A percentile compares a stretch with the other conserved stretches of the same genome.
Evolutionary conservation across 2,113 vertebrate species (phyloP).

Genomic region (Phalacrocorax carbo): DNA sequence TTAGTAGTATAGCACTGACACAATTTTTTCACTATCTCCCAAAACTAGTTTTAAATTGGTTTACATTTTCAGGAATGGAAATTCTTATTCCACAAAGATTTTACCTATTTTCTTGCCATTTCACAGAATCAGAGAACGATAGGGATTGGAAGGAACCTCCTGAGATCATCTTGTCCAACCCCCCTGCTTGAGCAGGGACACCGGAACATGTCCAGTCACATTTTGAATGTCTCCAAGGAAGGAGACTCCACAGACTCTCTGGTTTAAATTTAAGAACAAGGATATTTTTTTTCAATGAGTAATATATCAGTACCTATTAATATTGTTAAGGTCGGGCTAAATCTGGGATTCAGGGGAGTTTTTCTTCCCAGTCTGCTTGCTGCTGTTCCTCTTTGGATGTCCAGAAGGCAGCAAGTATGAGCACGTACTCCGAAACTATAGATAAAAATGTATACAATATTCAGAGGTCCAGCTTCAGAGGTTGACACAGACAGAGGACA

Average conservation of each 20-base stretch:
- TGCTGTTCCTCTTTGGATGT: not conserved
- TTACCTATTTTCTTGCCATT: not conserved
- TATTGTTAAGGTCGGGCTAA: not conserved
- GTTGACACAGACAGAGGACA: not conserved
- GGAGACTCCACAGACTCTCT: no score
- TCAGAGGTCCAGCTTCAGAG: not conserved
- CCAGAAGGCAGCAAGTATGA: not conserved
- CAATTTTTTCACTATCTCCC: not conserved
- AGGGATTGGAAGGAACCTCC: no score
- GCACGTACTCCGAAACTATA: not conserved
- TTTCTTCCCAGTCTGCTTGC: not conserved
- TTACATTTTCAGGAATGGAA: not conserved
- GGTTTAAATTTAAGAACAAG: not conserved
- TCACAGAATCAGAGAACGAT: not conserved
- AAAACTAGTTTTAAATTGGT: not conserved
- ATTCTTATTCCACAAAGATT: not conserved
- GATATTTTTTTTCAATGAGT: not conserved
- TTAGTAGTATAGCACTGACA: not conserved
- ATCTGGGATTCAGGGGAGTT: not conserved
- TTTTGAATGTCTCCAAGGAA: no score
- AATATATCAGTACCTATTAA: not conserved
- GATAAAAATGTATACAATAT: rapidly evolving
- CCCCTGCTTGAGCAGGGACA: no score
- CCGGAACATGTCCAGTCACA: no score
- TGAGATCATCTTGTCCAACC: no score